Evolutionary conservation across 1,140 invertebrate species (phyloP).

Genomic region (Trichomalopsis sarcophagae): DNA sequence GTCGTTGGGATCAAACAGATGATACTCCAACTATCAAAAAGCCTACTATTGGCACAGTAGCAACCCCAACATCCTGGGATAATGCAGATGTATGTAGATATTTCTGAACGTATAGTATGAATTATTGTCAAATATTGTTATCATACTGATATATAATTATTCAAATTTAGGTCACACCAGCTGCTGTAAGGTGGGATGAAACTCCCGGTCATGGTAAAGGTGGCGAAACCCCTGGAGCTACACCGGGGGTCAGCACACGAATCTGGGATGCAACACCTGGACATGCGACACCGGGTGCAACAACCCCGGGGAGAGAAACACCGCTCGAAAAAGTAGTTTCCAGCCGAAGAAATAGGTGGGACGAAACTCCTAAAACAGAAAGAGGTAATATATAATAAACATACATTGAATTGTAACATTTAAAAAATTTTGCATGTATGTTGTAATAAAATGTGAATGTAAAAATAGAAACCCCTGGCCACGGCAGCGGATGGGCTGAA

Average conservation of each 20-base stretch:
- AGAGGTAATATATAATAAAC: slow-evolving; percentile 76
- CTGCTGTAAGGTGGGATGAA: slow-evolving; percentile 94
- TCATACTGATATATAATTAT: slow-evolving; percentile 3
- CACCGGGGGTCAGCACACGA: slow-evolving; percentile 88
- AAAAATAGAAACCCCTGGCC: slow-evolving; percentile 90
- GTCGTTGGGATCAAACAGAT: slow-evolving; percentile 96
- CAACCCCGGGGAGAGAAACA: slow-evolving; percentile 92
- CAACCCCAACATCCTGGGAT: slow-evolving; percentile 75
- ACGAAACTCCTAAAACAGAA: slow-evolving; percentile 99
- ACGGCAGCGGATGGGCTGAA: slow-evolving; percentile 97
- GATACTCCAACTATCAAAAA: slow-evolving; percentile 89
- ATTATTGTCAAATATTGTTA: not conserved
- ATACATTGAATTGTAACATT: slow-evolving; percentile 23
- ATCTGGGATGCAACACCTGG: slow-evolving; percentile 98
- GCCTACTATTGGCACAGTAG: slow-evolving; percentile 74
- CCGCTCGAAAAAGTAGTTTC: slow-evolving; percentile 88
- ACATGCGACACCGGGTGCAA: slow-evolving; percentile 89
- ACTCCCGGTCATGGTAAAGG: slow-evolving; percentile 94
- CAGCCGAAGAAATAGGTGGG: slow-evolving; percentile 96
- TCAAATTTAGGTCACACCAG: slow-evolving; percentile 83
- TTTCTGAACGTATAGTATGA: not conserved
- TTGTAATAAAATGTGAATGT: slow-evolving; percentile 7
- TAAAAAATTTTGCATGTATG: slow-evolving; percentile 25
- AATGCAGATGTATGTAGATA: slow-evolving; percentile 78
- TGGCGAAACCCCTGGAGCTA: slow-evolving; percentile 93